phyloP scores from a whole-genome alignment of 2,797 vertebrate genomes.

The Muscicapa striata region DNA sequence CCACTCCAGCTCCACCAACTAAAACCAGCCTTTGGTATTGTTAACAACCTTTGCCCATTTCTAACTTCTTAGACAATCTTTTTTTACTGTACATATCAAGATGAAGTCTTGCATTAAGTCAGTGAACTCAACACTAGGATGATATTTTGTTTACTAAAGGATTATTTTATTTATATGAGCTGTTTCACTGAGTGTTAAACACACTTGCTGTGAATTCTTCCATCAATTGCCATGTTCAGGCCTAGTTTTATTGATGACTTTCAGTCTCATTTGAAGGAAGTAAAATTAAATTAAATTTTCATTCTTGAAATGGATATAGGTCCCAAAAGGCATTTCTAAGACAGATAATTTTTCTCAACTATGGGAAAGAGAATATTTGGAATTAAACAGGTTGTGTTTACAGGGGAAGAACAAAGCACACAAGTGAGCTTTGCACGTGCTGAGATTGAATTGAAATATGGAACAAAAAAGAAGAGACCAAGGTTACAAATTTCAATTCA shows the following conservation, averaged over 20 bases:
- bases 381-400: conserved; percentile 56
- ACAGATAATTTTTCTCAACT: conserved; percentile 62
- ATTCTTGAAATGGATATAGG: conserved; percentile 51
- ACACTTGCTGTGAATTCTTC: conserved; percentile 30
- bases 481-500: not conserved
- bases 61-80: not conserved
- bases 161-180: conserved; percentile 21
- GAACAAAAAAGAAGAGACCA: not conserved
- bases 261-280: conserved; percentile 50
- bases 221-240: conserved; percentile 16
- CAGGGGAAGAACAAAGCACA: not conserved
- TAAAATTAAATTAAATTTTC: conserved; percentile 63
- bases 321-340: conserved; percentile 49
- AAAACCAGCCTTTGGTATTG: not conserved
- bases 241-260: conserved; percentile 60
- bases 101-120: not conserved
- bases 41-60: not conserved
- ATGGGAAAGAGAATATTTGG: conserved; percentile 45
- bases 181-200: conserved; percentile 14
- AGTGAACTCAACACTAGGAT: not conserved
- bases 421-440: not conserved
- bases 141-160: not conserved
- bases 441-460: not conserved
- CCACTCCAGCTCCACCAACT: not conserved
- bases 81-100: not conserved